Evolutionary conservation across 2,113 vertebrate species (phyloP).

Genomic region (Gobiocypris rarus): DNA sequence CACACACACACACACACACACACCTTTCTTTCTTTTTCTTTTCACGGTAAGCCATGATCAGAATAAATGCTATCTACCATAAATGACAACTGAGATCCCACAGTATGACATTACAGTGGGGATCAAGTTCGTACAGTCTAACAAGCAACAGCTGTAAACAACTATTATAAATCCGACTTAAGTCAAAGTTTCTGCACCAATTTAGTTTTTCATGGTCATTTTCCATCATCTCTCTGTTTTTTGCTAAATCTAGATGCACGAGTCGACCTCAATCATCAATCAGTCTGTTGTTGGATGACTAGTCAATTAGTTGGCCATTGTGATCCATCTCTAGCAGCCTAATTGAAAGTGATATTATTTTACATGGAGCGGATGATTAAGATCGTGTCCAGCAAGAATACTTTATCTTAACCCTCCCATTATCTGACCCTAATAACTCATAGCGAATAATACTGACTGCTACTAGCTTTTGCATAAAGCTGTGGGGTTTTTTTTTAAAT

Average conservation of each 20-base stretch:
- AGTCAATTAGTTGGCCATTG: background rate
- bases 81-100: too few relatives aligned
- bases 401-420: background rate
- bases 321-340: background rate
- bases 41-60: too few relatives aligned
- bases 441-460: background rate
- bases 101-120: too few relatives aligned
- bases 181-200: background rate
- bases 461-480: background rate
- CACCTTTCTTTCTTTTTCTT: too few relatives aligned
- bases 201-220: background rate
- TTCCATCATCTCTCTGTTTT: background rate
- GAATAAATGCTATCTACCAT: too few relatives aligned
- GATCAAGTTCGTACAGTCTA: too few relatives aligned
- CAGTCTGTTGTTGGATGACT: background rate
- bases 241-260: background rate
- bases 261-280: background rate
- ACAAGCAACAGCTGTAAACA: too few relatives aligned
- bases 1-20: too few relatives aligned
- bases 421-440: background rate
- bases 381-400: background rate
- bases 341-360: background rate
- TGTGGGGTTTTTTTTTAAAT: background rate
- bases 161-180: too few relatives aligned
- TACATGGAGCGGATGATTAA: background rate